Evolutionary conservation across 2,888 invertebrate genomes (phyloP), one percentile per base, ranked within the genome.

Genomic region (Hirtodrosophila histrioides): DNA sequence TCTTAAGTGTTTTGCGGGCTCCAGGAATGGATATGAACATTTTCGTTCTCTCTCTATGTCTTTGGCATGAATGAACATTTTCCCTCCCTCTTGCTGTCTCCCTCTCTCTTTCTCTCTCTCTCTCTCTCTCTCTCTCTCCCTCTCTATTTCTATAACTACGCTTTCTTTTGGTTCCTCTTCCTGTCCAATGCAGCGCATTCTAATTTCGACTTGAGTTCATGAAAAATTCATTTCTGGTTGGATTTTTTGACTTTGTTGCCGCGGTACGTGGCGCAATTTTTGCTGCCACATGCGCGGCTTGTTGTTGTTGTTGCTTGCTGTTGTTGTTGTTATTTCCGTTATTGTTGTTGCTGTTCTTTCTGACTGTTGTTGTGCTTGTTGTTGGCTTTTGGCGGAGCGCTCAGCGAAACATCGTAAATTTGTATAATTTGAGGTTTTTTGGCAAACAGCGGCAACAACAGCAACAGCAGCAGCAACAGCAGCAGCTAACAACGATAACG

Each of bases 371-470:
- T 54, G 40, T 55, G 54, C 45, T 24, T 60, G 60, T 4, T 66
- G 61, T 48, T 77, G 80, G 74, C 64, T 79, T 79, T 76, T 79
- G 77, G 64, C 75, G 49, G 51, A 48, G 55, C 46, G 68, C 54
- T 70, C 68, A 76, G 63, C 69, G 71, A 69, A 85, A 85, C 81
- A 81, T 82, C 80, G 82, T 81, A 82, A 81, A 81, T 81, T 81
- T 81, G 76, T 85, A 78, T 85, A 81, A 81, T 81, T 81, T 82
- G 85, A 82, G 81, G 81, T 82, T 81, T 69, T 77, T 71, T 63
- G 50, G 43, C 53, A 64, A 61, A 68, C 51, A 75, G 41, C 75
- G 67, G 43, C 60, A 75, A 17, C 74, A 70, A 27, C 61, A 48
- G 35, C 41, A 33, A 45, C 44, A 62, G 39, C 39, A 50, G 36